phyloP scores from a whole-genome alignment of 1,140 invertebrate genomes.

The Himalopsyche phryganea region DNA sequence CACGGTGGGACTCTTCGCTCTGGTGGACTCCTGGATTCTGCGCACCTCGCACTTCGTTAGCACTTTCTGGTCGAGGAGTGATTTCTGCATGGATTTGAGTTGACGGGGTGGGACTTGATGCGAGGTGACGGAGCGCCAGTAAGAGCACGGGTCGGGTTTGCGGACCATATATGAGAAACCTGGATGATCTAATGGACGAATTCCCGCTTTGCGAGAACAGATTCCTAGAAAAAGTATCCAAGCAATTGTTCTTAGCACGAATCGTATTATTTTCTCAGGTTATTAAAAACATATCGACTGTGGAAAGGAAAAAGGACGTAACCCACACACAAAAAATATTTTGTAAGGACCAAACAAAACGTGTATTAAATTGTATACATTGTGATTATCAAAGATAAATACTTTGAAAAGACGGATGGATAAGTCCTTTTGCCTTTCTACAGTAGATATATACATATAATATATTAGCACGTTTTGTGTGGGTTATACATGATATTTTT shows the following conservation, averaged over 20 bases:
- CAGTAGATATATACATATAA: too few relatives aligned
- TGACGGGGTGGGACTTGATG: conserved; percentile 23
- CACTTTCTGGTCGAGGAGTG: conserved; percentile 1
- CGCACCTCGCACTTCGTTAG: conserved; percentile 5
- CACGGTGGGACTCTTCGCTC: background rate
- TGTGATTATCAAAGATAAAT: too few relatives aligned
- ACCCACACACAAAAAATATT: too few relatives aligned
- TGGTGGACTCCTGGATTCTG: background rate
- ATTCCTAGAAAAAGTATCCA: conserved; percentile 42
- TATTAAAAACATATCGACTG: background rate
- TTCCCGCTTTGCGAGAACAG: conserved; percentile 50
- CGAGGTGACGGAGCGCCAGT: conserved; percentile 20
- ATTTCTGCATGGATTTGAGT: conserved; percentile 12
- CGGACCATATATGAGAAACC: conserved; percentile 59
- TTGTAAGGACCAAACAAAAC: too few relatives aligned
- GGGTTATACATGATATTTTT: too few relatives aligned
- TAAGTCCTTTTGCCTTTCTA: too few relatives aligned
- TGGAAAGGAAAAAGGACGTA: background rate
- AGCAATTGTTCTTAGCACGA: background rate
- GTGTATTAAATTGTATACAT: too few relatives aligned
- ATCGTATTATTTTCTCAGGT: background rate
- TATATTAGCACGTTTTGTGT: too few relatives aligned
- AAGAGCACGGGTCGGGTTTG: conserved; percentile 46
- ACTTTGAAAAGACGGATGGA: too few relatives aligned
- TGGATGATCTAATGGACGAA: conserved; percentile 55